Evolutionary conservation across 1,140 invertebrate species (phyloP), one percentile per base, ranked within the genome.

Genomic region (Vanessa atalanta): DNA sequence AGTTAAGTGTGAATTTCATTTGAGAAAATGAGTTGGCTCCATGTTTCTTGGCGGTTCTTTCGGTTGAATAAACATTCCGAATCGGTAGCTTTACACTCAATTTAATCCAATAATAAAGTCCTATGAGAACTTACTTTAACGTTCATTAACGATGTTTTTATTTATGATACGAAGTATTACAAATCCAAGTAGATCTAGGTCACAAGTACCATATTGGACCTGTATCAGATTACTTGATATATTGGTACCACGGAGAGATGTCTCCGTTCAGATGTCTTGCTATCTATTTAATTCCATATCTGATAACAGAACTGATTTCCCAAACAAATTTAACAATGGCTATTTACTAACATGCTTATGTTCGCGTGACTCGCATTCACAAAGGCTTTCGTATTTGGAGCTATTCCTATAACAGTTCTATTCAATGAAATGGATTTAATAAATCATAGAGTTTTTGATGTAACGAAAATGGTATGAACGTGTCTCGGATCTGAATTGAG

Each of bases 311-410:
- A 57, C 26, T 57, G 53, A 55, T 55, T n/a, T 16, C 51, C 51
- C 15, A 55, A 55, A 55, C 51, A n/a, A 43, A 43, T 55, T 55
- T 20, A 55, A 55, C 51, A 55, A 55, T 55, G n/a, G n/a, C 23
- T 43, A 43, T 43, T 43, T 43, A 43, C 37, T 43, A 5, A 57
- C 13, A 7, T 13, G 16, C 16, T 57, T 57, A 20, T 5, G 37
- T 43, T 57, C 23, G 53, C 53, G 53, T 57, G 53, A 57, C 53
- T 55, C 16, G 51, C 9, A 13, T 57, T 23, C 1, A 4, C 1
- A 23, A 57, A 23, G 53, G 4, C 37, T 11, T 43, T 9, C 53
- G 20, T 57, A 26, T 57, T 57, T 20, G 16, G 9, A 23, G 3
- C 16, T 57, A 57, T 57, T 57, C 53, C 8, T 9, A 57, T 23